Conservation (phyloP, 2,113 vertebrate species). For the Cervus canadensis region DNA sequence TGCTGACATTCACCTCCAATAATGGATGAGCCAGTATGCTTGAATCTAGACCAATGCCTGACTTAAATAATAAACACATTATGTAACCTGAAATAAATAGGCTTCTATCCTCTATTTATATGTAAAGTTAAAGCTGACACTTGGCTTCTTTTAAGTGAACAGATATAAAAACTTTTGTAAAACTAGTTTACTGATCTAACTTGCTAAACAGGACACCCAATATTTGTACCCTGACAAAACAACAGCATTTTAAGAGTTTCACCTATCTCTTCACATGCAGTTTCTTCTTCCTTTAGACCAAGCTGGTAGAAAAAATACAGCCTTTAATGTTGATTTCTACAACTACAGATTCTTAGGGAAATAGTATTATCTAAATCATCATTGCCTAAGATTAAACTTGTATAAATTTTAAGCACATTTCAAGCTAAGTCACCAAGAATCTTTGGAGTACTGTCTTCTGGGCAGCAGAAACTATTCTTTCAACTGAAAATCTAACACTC, state of each 20-base stretch:
- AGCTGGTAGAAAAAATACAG: not conserved
- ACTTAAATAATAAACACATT: conserved; percentile 48
- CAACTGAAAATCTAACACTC: not conserved
- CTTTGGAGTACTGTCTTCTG: not conserved
- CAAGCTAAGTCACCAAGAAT: not conserved
- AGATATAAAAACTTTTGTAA: conserved; percentile 12
- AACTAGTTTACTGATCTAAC: not conserved
- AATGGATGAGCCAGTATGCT: not conserved
- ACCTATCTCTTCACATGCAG: not conserved
- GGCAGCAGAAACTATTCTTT: not conserved
- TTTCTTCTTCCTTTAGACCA: not conserved
- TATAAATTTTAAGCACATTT: not conserved
- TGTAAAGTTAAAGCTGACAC: not conserved
- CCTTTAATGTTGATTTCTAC: not conserved
- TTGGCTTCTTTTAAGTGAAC: not conserved
- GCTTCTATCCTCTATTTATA: not conserved
- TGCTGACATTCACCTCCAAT: not conserved
- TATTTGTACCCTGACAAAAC: not conserved
- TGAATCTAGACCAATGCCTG: conserved; percentile 19
- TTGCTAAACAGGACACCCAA: not conserved
- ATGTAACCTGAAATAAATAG: conserved; percentile 42
- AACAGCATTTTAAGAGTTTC: not conserved
- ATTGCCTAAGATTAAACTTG: not conserved
- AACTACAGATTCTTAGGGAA: not conserved
- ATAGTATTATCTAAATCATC: not conserved